Conservation (phyloP, 2,797 vertebrate species). For the Mallotus villosus region DNA sequence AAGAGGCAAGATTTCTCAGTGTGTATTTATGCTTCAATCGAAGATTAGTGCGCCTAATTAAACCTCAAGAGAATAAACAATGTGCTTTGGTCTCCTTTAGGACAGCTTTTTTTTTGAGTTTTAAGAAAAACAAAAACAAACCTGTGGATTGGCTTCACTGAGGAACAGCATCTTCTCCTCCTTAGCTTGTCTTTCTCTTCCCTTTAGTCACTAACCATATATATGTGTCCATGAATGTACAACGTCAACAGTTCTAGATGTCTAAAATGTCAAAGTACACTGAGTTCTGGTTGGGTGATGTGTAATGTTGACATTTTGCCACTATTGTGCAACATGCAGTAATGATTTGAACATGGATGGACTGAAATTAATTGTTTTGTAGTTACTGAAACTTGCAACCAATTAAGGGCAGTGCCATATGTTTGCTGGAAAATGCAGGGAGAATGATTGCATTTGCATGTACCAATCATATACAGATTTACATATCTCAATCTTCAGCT, state of each 20-base stretch:
- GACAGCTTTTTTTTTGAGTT: constrained; percentile 8
- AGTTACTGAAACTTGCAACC: too few species aligned
- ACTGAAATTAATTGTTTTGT: too few species aligned
- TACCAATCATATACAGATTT: not conserved
- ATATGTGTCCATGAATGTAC: not conserved
- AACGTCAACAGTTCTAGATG: too few species aligned
- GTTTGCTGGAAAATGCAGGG: not conserved
- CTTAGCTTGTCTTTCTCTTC: not conserved
- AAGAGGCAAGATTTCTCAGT: constrained; percentile 9
- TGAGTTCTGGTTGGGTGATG: not conserved
- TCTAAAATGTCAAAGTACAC: too few species aligned
- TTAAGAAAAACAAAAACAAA: constrained; percentile 15
- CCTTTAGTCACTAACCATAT: not conserved
- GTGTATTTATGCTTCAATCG: constrained; percentile 15
- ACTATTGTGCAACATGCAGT: too few species aligned
- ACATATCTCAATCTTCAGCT: not conserved
- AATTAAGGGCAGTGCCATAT: not conserved
- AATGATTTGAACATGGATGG: too few species aligned
- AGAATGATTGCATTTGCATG: too few species aligned
- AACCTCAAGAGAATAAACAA: constrained; percentile 11
- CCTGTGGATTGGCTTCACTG: not conserved
- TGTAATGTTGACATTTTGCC: too few species aligned
- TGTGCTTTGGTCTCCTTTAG: constrained; percentile 5
- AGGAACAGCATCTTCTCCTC: not conserved
- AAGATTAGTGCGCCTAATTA: constrained; percentile 17